Percentiles rank a stretch among this genome's conserved stretches.
Evolutionary conservation across 2,797 vertebrate genomes (phyloP).

Genomic region (Lacerta bilineata): DNA sequence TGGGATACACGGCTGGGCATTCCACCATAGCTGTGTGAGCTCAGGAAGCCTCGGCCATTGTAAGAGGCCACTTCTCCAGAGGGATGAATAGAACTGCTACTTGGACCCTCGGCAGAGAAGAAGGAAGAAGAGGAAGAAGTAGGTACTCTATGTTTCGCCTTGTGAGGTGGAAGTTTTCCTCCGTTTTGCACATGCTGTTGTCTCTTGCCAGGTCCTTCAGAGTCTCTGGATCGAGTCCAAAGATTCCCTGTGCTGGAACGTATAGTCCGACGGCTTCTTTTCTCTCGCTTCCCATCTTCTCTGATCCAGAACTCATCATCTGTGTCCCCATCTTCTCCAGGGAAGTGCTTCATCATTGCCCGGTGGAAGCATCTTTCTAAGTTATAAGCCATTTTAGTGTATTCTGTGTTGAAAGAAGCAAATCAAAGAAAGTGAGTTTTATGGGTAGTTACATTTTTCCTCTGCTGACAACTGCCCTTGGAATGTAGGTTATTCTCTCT

Average conservation of each 20-base stretch:
- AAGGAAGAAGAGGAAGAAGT: constrained; percentile 71
- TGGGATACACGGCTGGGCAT: constrained; percentile 77
- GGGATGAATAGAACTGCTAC: constrained; percentile 64
- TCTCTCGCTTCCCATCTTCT: constrained; percentile 91
- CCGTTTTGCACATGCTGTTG: constrained; percentile 82
- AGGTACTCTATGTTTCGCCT: constrained; percentile 78
- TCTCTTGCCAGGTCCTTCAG: constrained; percentile 82
- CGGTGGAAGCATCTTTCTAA: constrained; percentile 95
- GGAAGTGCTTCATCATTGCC: constrained; percentile 95
- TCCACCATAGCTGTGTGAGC: constrained; percentile 74
- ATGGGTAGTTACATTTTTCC: not conserved
- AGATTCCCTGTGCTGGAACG: constrained; percentile 79
- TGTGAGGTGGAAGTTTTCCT: constrained; percentile 78
- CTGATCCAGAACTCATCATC: constrained; percentile 95
- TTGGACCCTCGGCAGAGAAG: constrained; percentile 68
- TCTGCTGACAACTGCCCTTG: not conserved
- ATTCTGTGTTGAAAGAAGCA: constrained; percentile 82
- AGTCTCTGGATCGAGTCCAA: constrained; percentile 80
- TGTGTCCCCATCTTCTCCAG: constrained; percentile 94
- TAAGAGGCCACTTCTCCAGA: constrained; percentile 77
- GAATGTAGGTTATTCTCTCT: not conserved
- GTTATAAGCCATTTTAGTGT: constrained; percentile 96
- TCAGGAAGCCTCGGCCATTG: constrained; percentile 78
- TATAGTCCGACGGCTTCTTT: constrained; percentile 85
- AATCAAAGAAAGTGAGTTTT: constrained; percentile 15